Evolutionary conservation across 2,888 invertebrate genomes (phyloP).

Genomic region (Xestia ashworthii): DNA sequence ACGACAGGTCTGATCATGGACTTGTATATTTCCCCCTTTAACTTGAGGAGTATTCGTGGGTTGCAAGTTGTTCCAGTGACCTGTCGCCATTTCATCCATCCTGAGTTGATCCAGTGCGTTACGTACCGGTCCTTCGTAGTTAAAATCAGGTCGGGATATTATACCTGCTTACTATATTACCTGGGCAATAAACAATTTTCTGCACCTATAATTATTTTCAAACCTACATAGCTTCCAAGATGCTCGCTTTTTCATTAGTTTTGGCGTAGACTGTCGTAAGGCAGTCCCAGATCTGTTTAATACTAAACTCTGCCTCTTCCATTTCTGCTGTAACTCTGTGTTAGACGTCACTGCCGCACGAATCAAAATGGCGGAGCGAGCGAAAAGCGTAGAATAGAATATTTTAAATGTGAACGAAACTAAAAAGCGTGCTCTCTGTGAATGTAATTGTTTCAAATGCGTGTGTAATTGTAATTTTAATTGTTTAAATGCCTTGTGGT

Average conservation of each 20-base stretch:
- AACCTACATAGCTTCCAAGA: too few species aligned
- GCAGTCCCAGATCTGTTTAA: not conserved
- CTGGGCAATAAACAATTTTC: too few species aligned
- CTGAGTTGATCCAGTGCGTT: too few species aligned
- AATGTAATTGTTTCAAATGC: slow-evolving; percentile 1
- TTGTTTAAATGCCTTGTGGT: not conserved
- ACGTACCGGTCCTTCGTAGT: too few species aligned
- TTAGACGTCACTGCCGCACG: slow-evolving; percentile 20
- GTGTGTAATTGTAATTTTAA: not conserved
- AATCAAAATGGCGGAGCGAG: slow-evolving; percentile 32
- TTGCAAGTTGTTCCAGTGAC: too few species aligned
- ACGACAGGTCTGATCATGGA: too few species aligned
- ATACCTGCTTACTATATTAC: too few species aligned
- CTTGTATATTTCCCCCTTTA: too few species aligned
- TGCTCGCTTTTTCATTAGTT: not conserved
- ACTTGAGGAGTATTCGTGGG: too few species aligned
- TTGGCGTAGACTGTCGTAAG: not conserved
- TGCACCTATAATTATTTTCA: too few species aligned
- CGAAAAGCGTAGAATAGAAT: slow-evolving; percentile 23
- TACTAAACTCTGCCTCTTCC: slow-evolving; percentile 6
- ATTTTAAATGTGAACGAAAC: slow-evolving; percentile 30
- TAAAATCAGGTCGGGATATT: too few species aligned
- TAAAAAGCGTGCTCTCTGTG: slow-evolving; percentile 7
- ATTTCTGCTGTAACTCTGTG: slow-evolving; percentile 28
- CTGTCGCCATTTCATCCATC: too few species aligned